Evolutionary conservation across 2,113 vertebrate species (phyloP).

Genomic region (Brevimyrus niger): DNA sequence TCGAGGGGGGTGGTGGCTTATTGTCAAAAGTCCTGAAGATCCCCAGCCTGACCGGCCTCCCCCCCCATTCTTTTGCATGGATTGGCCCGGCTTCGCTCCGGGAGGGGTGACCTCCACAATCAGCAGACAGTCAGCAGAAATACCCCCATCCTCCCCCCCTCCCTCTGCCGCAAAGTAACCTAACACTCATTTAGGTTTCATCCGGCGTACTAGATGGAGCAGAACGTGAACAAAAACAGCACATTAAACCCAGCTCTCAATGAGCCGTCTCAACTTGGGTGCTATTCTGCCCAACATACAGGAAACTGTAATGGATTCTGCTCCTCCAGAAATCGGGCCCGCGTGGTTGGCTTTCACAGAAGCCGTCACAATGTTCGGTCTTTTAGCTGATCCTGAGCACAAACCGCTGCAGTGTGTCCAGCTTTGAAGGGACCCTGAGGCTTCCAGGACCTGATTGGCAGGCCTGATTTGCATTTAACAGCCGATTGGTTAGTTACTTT

Average conservation of each 20-base stretch:
- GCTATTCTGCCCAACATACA: neutral
- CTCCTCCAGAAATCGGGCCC: neutral
- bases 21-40: neutral
- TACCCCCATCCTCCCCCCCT: neutral
- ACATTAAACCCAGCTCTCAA: neutral
- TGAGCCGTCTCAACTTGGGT: neutral
- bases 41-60: neutral
- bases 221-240: neutral
- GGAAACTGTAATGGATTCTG: neutral
- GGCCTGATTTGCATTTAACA: neutral
- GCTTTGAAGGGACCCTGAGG: neutral
- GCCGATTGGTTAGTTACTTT: neutral
- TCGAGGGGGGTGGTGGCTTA: neutral
- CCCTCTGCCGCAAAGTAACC: neutral
- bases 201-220: neutral
- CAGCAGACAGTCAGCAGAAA: neutral
- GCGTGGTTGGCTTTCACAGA: neutral
- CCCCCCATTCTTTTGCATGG: neutral
- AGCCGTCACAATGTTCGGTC: neutral
- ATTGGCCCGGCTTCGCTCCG: neutral
- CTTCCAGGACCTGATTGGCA: neutral
- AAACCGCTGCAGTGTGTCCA: neutral
- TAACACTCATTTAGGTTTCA: neutral
- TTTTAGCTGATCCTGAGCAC: neutral
- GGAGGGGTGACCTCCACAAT: neutral